Evolutionary conservation across 2,113 vertebrate species (phyloP).

Genomic region (Speoplatyrhinus poulsoni): DNA sequence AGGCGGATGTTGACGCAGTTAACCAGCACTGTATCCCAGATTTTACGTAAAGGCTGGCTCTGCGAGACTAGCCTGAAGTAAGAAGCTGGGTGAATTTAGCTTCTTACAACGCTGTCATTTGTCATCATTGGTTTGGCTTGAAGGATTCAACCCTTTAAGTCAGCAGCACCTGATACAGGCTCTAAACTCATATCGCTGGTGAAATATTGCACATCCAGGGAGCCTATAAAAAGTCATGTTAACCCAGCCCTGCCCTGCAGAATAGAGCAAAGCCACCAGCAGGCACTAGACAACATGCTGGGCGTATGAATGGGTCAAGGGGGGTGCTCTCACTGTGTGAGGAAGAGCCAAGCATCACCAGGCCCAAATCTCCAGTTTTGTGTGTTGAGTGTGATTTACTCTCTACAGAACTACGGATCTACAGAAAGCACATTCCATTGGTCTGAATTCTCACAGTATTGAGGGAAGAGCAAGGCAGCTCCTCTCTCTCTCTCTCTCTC

Average conservation of each 20-base stretch:
- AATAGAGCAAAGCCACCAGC: conserved; percentile 5
- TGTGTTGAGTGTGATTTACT: conserved; percentile 47
- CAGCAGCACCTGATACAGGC: conserved; percentile 47
- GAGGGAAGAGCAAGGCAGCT: conserved; percentile 16
- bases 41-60: background rate
- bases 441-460: conserved; percentile 20
- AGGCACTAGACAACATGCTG: conserved; percentile 32
- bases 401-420: conserved; percentile 41
- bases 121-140: conserved; percentile 31
- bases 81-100: background rate
- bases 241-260: conserved; percentile 49
- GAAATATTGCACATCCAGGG: conserved; percentile 46
- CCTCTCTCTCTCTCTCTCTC: background rate
- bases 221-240: conserved; percentile 28
- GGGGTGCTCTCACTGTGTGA: conserved; percentile 16
- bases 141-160: conserved; percentile 28
- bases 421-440: conserved; percentile 43
- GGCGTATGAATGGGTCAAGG: conserved; percentile 30
- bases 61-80: background rate
- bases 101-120: conserved; percentile 15
- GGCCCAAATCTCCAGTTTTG: background rate
- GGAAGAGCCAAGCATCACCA: conserved; percentile 17
- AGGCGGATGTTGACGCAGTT: too few species aligned
- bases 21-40: too few species aligned
- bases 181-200: conserved; percentile 26